Conservation (phyloP, 2,888 invertebrate genomes). For the Eudemis profundana region DNA sequence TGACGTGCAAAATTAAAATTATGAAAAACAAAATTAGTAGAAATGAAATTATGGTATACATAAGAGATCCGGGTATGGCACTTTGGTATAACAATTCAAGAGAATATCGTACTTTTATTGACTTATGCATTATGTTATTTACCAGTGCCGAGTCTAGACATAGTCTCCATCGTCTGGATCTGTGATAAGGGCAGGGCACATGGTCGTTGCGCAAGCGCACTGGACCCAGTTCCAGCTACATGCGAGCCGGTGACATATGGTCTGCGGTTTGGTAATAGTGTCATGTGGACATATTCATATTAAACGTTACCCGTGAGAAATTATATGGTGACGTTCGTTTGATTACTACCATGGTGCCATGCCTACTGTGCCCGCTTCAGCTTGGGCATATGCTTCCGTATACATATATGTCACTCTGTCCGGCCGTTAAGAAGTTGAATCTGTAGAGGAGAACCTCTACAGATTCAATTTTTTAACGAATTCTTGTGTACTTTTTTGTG, state of each 20-base stretch:
- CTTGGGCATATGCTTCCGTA: too few relatives aligned
- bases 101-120: neutral
- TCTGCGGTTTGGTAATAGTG: slow-evolving; percentile 25
- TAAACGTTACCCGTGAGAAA: slow-evolving; percentile 7
- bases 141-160: neutral
- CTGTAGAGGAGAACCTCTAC: too few relatives aligned
- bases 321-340: neutral
- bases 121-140: neutral
- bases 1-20: too few relatives aligned
- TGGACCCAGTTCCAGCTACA: slow-evolving; percentile 5
- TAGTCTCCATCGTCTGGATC: neutral
- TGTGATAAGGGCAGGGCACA: slow-evolving; percentile 24
- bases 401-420: too few relatives aligned
- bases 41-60: too few relatives aligned
- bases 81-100: too few relatives aligned
- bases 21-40: too few relatives aligned
- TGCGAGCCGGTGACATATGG: slow-evolving; percentile 18
- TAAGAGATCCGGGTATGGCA: too few relatives aligned
- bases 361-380: too few relatives aligned
- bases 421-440: too few relatives aligned
- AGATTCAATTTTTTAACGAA: too few relatives aligned
- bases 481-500: too few relatives aligned
- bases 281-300: neutral
- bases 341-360: neutral
- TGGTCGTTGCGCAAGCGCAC: slow-evolving; percentile 12